These are phyloP conservation scores for Argentina silus DNA, from an alignment of 2,797 vertebrate species.

Conservation along the genomic window DNA sequence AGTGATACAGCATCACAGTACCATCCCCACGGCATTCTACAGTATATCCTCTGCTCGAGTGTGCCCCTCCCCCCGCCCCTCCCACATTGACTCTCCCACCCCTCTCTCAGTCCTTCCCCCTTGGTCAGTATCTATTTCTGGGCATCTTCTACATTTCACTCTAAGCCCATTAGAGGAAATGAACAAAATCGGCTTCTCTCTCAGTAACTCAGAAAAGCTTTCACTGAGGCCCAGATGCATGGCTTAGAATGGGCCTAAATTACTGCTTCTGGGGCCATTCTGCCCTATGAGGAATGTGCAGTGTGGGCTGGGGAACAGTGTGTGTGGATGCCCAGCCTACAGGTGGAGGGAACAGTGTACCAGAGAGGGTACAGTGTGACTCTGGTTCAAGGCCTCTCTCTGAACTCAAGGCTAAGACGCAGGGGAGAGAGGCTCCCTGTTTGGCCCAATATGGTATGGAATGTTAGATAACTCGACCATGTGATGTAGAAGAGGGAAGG, in stretches of 20 bases:
- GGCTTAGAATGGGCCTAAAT: background rate
- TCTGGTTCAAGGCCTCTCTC: slow-evolving; percentile 29
- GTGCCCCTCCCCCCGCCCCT: background rate
- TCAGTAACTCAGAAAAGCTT: background rate
- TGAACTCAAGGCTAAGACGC: slow-evolving; percentile 49
- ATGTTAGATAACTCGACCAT: slow-evolving; percentile 73
- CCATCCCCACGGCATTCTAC: background rate
- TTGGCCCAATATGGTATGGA: slow-evolving; percentile 82
- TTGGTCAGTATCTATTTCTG: background rate
- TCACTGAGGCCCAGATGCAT: background rate
- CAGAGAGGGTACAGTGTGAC: slow-evolving; percentile 25
- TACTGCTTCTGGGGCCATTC: background rate
- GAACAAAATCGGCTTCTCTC: background rate
- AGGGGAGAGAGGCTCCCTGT: slow-evolving; percentile 45
- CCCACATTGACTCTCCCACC: background rate
- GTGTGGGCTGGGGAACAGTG: slow-evolving; percentile 19
- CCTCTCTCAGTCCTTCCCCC: no score
- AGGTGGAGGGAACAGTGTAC: slow-evolving; percentile 37
- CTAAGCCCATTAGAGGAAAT: background rate
- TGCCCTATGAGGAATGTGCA: slow-evolving; percentile 1
- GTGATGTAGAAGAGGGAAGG: slow-evolving; percentile 66
- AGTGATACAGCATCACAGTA: slow-evolving; percentile 31
- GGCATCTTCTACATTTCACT: background rate
- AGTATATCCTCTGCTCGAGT: background rate
- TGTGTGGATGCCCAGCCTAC: background rate